Evolutionary conservation across 2,888 invertebrate species (phyloP), one percentile per base, ranked within the genome.

Genomic region (Amphipyra tragopoginis): DNA sequence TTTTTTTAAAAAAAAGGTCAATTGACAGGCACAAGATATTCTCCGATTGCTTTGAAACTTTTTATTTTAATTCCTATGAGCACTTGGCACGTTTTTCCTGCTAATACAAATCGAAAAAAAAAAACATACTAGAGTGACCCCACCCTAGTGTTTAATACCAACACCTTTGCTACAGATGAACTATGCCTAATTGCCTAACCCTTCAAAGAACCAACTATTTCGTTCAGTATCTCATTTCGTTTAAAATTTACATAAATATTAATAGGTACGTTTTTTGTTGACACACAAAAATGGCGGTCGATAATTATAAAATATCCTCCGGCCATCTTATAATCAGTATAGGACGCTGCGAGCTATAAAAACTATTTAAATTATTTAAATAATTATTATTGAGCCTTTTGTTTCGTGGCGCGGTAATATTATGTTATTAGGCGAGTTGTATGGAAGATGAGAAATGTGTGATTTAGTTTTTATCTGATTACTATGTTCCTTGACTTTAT

Each of bases 291-390:
- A 75, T 75, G 59, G 50, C 54, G 67, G 45, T 14, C 47, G 44
- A 43, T 72, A 67, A 75, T 79, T 75, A 79, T 62, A 39, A 65
- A 21, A 64, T 64, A 26, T 21, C 76, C 59, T 10, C n/a, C 44
- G 66, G 76, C 55, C 43, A 55, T 60, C 0, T 70, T 66, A 29
- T 62, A 64, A 69, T 69, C 48, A 29, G 54, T 56, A 63, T 49
- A 51, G 50, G 50, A 11, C 43, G 78, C 53, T 56, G 40, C 51
- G 57, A 47, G 78, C 39, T 33, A 47, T 15, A 21, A 40, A 45
- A 69, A 65, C 62, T 55, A 61, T 80, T 77, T 54, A 75, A 78
- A 75, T 78, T 71, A 65, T n/a, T n/a, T n/a, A 61, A 69, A 61
- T 77, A 54, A 74, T 71, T 75, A 53, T 58, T 60, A 67, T 21